Evolutionary conservation across 2,888 invertebrate species (phyloP).

Genomic region (Chrysina gloriosa): DNA sequence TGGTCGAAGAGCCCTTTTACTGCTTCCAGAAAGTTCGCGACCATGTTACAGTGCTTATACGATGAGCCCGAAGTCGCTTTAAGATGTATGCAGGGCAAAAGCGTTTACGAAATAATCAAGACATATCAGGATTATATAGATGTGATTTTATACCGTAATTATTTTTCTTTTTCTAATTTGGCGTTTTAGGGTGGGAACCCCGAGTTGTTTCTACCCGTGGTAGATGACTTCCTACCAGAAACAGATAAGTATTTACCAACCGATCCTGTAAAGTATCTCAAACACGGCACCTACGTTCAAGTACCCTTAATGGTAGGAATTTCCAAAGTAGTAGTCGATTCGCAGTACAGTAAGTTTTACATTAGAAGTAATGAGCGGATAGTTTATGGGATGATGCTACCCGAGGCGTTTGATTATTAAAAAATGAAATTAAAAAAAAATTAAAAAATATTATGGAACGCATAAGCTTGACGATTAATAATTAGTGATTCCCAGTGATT

Average conservation of each 20-base stretch:
- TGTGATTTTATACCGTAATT: constrained; percentile 52
- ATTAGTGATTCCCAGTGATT: too few species aligned
- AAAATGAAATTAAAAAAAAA: not conserved
- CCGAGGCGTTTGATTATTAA: not conserved
- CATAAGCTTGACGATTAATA: too few species aligned
- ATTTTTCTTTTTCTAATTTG: not conserved
- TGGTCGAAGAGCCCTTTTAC: constrained; percentile 62
- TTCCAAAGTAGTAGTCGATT: constrained; percentile 67
- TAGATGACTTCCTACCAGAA: constrained; percentile 72
- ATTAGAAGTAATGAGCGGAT: too few species aligned
- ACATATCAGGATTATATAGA: constrained; percentile 69
- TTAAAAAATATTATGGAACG: too few species aligned
- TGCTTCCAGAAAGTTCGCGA: constrained; percentile 70
- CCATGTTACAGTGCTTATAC: constrained; percentile 67
- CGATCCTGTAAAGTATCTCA: constrained; percentile 68
- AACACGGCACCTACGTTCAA: constrained; percentile 68
- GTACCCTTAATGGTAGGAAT: constrained; percentile 77
- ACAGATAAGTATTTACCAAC: constrained; percentile 72
- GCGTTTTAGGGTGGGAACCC: constrained; percentile 70
- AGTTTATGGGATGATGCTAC: too few species aligned
- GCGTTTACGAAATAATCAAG: constrained; percentile 71
- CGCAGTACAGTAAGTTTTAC: constrained; percentile 53
- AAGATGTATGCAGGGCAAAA: constrained; percentile 73
- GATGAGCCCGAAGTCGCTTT: constrained; percentile 67
- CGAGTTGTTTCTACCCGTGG: constrained; percentile 71